Conservation (phyloP, 1,140 invertebrate species). For the Plectrocnemia conspersa region DNA sequence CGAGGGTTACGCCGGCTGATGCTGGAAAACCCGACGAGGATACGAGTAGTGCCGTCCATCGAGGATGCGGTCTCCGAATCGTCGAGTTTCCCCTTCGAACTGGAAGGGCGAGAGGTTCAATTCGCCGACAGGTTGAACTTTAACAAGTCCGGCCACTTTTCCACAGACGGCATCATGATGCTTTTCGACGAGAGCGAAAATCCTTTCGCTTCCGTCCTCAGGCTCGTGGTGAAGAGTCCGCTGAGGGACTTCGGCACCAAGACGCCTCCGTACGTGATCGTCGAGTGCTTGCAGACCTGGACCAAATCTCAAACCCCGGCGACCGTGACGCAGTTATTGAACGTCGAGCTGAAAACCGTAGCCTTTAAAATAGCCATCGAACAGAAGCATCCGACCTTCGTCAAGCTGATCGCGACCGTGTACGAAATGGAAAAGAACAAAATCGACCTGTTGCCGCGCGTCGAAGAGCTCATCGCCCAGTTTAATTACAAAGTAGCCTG, state of each 20-base stretch:
- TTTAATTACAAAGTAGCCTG: constrained; percentile 59
- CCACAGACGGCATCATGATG: no score
- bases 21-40: no score
- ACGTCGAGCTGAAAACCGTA: constrained; percentile 36
- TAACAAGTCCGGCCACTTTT: no score
- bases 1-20: neutral
- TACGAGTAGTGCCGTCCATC: neutral
- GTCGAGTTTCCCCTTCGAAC: neutral
- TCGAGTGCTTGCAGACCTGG: neutral
- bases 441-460: constrained; percentile 47
- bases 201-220: neutral
- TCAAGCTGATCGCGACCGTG: constrained; percentile 47
- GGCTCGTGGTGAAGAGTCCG: neutral
- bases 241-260: constrained; percentile 3
- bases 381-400: constrained; percentile 50
- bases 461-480: constrained; percentile 47
- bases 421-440: constrained; percentile 51
- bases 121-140: no score
- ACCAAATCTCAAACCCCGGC: no score
- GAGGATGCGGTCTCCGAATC: neutral
- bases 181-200: neutral
- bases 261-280: neutral
- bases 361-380: constrained; percentile 52
- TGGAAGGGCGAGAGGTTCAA: neutral
- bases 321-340: neutral